These are phyloP conservation scores for Spinus olivaceus DNA, from an alignment of 2,797 vertebrate genomes.

Conservation along the genomic window DNA sequence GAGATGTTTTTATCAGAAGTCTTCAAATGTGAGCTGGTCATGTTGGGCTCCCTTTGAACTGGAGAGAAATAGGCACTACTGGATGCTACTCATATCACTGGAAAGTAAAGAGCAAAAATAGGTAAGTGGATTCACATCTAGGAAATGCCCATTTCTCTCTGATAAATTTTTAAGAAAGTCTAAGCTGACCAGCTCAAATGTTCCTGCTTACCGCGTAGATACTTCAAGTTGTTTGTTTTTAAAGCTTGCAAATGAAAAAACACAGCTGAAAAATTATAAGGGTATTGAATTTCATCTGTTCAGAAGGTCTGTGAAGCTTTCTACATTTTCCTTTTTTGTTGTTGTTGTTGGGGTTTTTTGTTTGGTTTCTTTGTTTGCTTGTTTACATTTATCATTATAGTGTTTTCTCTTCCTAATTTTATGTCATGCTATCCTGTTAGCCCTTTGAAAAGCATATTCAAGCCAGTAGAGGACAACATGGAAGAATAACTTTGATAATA, in stretches of 20 bases:
- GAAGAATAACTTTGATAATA: not conserved
- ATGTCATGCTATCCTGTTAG: not conserved
- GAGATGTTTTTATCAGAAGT: not conserved
- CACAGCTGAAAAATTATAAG: not conserved
- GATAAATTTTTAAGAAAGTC: not conserved
- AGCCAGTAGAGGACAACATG: not conserved
- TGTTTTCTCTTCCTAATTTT: not conserved
- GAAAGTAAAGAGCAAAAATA: not conserved
- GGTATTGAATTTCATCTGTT: not conserved
- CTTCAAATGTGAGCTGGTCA: not conserved
- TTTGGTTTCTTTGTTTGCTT: not conserved
- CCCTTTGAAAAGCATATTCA: not conserved
- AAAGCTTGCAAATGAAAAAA: not conserved
- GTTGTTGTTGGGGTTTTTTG: too few species aligned
- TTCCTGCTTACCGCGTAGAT: not conserved
- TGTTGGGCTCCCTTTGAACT: not conserved
- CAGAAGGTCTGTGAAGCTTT: not conserved
- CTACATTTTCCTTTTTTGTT: not conserved
- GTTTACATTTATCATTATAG: not conserved
- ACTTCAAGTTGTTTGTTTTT: not conserved
- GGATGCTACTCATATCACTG: not conserved
- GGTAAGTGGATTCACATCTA: not conserved
- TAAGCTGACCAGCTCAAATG: not conserved
- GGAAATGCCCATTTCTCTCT: not conserved
- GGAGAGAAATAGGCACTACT: not conserved